phyloP scores from a whole-genome alignment of 2,797 vertebrate genomes.

The Podargus strigoides region DNA sequence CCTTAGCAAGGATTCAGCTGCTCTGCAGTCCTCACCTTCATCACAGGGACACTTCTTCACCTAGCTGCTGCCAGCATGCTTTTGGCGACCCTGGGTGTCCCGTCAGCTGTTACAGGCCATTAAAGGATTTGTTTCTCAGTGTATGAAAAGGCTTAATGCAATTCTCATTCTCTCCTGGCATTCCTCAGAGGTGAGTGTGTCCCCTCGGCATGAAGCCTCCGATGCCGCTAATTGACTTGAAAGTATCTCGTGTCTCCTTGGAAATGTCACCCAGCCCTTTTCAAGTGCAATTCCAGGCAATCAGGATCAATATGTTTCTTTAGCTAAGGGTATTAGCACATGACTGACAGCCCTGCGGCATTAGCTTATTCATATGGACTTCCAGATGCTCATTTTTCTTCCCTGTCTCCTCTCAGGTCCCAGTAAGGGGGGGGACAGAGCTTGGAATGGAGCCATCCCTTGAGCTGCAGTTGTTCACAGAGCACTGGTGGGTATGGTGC shows the following conservation, averaged over 20 bases:
- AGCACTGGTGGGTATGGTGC: background rate
- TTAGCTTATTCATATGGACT: slow-evolving; percentile 27
- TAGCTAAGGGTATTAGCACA: slow-evolving; percentile 64
- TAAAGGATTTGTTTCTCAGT: slow-evolving; percentile 57
- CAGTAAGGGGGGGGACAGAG: background rate
- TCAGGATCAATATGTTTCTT: slow-evolving; percentile 68
- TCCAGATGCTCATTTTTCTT: slow-evolving; percentile 49
- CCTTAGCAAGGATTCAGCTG: background rate
- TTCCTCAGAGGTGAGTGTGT: slow-evolving; percentile 50
- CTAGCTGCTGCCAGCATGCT: slow-evolving; percentile 10
- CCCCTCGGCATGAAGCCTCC: slow-evolving; percentile 45
- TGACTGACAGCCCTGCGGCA: slow-evolving; percentile 53
- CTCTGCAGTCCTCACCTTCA: background rate
- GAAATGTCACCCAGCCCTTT: slow-evolving; percentile 72
- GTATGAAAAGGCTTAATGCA: slow-evolving; percentile 57
- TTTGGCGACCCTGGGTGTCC: slow-evolving; percentile 34
- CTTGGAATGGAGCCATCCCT: background rate
- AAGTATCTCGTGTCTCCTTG: slow-evolving; percentile 65
- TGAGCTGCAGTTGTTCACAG: background rate
- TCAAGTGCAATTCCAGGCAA: slow-evolving; percentile 71
- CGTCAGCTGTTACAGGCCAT: slow-evolving; percentile 39
- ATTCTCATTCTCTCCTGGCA: slow-evolving; percentile 48
- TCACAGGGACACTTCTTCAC: background rate
- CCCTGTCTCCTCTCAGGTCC: background rate
- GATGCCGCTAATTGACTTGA: slow-evolving; percentile 67